phyloP scores from a whole-genome alignment of 2,113 vertebrate genomes.

The Phoxinus phoxinus region DNA sequence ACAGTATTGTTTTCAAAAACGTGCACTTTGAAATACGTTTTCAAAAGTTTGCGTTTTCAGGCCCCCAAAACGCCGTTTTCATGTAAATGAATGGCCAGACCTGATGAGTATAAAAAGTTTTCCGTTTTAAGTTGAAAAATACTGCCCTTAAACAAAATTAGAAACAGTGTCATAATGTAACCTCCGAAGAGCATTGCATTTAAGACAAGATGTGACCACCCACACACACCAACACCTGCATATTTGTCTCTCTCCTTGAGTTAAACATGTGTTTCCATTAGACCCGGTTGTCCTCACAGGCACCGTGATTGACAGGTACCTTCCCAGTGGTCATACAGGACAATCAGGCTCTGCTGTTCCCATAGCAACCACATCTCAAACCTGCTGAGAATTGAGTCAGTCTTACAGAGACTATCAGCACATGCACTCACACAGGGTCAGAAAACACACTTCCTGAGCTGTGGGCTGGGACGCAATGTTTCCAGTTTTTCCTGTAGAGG shows the following conservation, averaged over 20 bases:
- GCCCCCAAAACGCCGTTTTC: too few relatives aligned
- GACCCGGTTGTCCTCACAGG: conserved; percentile 8
- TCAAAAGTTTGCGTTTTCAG: too few relatives aligned
- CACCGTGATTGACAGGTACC: conserved; percentile 45
- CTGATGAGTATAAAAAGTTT: too few relatives aligned
- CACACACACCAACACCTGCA: conserved; percentile 21
- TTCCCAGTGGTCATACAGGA: conserved; percentile 40
- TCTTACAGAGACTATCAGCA: conserved; percentile 12
- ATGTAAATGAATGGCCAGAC: too few relatives aligned
- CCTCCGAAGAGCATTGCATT: neutral
- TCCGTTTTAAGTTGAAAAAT: too few relatives aligned
- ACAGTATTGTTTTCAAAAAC: too few relatives aligned
- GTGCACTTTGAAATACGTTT: too few relatives aligned
- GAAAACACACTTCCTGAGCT: conserved; percentile 61
- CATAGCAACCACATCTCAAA: conserved; percentile 53
- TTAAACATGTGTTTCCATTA: conserved; percentile 47
- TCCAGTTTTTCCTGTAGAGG: conserved; percentile 51
- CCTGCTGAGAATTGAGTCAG: conserved; percentile 35
- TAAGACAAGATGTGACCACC: conserved; percentile 15
- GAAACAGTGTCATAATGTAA: conserved; percentile 3
- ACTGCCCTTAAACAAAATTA: neutral
- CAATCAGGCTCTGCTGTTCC: conserved; percentile 40
- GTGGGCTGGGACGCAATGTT: conserved; percentile 44
- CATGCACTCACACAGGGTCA: conserved; percentile 39
- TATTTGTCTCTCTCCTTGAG: neutral